Percentiles rank a stretch among this genome's conserved stretches.
Evolutionary conservation across 2,888 invertebrate species (phyloP).

Genomic region (Calameuta idolon): DNA sequence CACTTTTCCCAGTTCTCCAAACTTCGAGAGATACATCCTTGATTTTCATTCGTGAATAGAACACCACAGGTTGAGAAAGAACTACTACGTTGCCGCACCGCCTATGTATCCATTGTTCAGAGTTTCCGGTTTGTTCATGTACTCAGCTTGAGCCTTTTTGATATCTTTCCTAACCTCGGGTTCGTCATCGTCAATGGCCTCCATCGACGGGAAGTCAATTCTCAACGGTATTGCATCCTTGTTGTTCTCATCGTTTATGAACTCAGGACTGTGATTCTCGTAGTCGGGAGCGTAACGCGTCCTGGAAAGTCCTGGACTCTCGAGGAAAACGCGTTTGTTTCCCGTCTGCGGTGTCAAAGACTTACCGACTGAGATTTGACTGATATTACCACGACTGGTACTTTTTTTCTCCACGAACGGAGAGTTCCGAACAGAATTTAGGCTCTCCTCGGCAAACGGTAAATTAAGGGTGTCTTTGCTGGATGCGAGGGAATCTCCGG

Average conservation of each 20-base stretch:
- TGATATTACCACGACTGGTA: conserved; percentile 48
- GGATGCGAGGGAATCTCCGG: conserved; percentile 55
- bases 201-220: conserved; percentile 52
- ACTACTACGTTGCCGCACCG: conserved; percentile 54
- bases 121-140: conserved; percentile 49
- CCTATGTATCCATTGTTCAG: conserved; percentile 63
- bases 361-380: conserved; percentile 51
- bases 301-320: conserved; percentile 41
- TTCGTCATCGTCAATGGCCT: conserved; percentile 42
- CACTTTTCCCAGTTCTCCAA: not conserved
- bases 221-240: conserved; percentile 41
- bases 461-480: conserved; percentile 59
- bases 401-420: conserved; percentile 54
- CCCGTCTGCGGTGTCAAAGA: conserved; percentile 54
- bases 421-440: conserved; percentile 57
- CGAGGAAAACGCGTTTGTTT: conserved; percentile 35
- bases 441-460: conserved; percentile 60
- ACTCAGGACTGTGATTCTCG: conserved; percentile 58
- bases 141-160: conserved; percentile 40
- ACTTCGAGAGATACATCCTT: not conserved
- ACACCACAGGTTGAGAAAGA: conserved; percentile 16
- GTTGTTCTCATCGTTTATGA: conserved; percentile 37
- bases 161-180: conserved; percentile 35
- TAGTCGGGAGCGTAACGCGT: conserved; percentile 50
- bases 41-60: not conserved